phyloP scores from a whole-genome alignment of 37 sponge, comb jelly and placozoan genomes.

The Spongia lamella region DNA sequence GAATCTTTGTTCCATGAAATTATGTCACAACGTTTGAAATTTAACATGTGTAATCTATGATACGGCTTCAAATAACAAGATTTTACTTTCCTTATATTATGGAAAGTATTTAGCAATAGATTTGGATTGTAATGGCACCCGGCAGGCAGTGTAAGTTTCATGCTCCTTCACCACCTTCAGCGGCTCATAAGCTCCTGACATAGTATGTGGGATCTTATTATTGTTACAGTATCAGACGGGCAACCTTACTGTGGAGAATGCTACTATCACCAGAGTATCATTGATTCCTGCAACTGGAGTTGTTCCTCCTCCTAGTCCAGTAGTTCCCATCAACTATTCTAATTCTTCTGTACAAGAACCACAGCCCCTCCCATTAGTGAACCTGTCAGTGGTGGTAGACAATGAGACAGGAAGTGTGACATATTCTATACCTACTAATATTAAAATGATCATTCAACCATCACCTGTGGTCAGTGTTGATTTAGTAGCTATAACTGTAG shows the following conservation, averaged over 20 bases:
- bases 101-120: no score
- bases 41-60: no score
- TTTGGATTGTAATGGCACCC: no score
- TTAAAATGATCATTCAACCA: conserved; percentile 10
- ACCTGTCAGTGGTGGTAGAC: neutral
- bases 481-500: no score
- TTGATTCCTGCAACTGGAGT: conserved; percentile 46
- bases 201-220: no score
- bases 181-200: no score
- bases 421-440: neutral
- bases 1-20: no score
- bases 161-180: no score
- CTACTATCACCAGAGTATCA: conserved; percentile 39
- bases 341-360: neutral
- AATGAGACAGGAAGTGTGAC: neutral
- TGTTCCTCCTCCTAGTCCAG: conserved; percentile 50
- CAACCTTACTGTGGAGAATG: conserved; percentile 40
- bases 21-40: no score
- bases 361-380: neutral
- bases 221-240: conserved; percentile 66
- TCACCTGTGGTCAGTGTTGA: conserved; percentile 4
- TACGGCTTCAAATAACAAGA: no score
- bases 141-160: no score
- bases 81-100: no score
- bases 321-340: conserved; percentile 53